These are phyloP conservation scores for Dolichomitus sp. DNA, from an alignment of 2,888 invertebrate species.

Conservation along the genomic window DNA sequence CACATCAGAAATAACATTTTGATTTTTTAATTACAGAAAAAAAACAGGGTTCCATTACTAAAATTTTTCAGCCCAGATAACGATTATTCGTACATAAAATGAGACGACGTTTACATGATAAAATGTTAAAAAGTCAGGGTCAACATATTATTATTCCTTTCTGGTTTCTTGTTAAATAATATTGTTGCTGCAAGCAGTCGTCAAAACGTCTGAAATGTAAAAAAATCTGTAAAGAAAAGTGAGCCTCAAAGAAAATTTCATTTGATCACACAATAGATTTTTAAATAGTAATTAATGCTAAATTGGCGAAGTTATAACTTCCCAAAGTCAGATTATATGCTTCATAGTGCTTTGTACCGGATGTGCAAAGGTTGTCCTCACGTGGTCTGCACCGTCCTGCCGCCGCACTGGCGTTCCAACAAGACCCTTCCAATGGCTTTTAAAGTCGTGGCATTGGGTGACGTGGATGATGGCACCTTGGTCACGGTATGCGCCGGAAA, in stretches of 20 bases:
- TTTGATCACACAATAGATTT: not conserved
- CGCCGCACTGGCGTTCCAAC: constrained; percentile 98
- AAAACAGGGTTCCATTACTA: no score
- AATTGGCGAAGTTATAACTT: constrained; percentile 48
- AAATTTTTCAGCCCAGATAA: not conserved
- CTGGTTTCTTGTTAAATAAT: not conserved
- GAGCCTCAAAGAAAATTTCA: not conserved
- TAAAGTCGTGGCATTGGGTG: constrained; percentile 97
- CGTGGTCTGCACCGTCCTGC: constrained; percentile 94
- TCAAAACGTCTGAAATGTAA: no score
- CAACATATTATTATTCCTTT: not conserved
- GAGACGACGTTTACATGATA: not conserved
- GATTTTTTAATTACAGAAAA: no score
- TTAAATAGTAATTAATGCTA: constrained; percentile 25
- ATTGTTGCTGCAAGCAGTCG: not conserved
- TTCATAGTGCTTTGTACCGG: constrained; percentile 54
- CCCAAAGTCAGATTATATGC: constrained; percentile 50
- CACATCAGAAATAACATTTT: no score
- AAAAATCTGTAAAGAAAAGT: not conserved
- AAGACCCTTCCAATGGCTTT: constrained; percentile 98
- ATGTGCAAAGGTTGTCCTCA: constrained; percentile 77
- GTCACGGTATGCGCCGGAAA: constrained; percentile 98
- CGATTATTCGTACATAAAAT: not conserved
- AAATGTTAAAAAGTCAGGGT: not conserved
- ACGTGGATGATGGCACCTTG: constrained; percentile 97